A percentile compares a stretch with the other conserved stretches of the same genome.
Evolutionary conservation across 2,113 vertebrate species (phyloP).

Genomic region (Egretta garzetta): DNA sequence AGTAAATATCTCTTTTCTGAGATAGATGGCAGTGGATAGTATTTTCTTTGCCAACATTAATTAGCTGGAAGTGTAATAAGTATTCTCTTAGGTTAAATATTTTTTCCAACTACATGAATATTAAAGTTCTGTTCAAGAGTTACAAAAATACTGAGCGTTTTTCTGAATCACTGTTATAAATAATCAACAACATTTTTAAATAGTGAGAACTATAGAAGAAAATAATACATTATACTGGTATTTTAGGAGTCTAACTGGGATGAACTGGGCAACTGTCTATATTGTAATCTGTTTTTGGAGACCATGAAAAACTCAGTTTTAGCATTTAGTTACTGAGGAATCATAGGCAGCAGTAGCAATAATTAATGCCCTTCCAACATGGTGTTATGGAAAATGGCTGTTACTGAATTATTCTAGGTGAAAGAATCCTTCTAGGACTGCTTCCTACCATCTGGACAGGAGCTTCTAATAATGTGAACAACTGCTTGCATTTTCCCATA

Average conservation of each 20-base stretch:
- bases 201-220: not conserved
- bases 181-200: not conserved
- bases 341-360: not conserved
- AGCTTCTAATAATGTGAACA: not conserved
- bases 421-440: not conserved
- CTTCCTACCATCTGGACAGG: not conserved
- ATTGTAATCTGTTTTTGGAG: not conserved
- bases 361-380: not conserved
- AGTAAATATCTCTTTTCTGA: not conserved
- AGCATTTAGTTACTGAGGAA: not conserved
- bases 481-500: not conserved
- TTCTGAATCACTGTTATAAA: not conserved
- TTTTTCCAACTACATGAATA: not conserved
- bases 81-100: not conserved
- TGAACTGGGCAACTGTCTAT: not conserved
- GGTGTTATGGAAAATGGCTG: not conserved
- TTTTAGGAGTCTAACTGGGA: not conserved
- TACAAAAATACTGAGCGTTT: not conserved
- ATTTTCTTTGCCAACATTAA: not conserved
- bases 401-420: not conserved
- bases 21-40: not conserved
- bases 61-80: not conserved
- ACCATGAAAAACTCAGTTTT: not conserved
- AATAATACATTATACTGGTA: not conserved
- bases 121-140: not conserved